Percentiles rank a stretch among this genome's conserved stretches.
phyloP scores from a whole-genome alignment of 2,888 invertebrate genomes.

The Philopedon plagiatum region DNA sequence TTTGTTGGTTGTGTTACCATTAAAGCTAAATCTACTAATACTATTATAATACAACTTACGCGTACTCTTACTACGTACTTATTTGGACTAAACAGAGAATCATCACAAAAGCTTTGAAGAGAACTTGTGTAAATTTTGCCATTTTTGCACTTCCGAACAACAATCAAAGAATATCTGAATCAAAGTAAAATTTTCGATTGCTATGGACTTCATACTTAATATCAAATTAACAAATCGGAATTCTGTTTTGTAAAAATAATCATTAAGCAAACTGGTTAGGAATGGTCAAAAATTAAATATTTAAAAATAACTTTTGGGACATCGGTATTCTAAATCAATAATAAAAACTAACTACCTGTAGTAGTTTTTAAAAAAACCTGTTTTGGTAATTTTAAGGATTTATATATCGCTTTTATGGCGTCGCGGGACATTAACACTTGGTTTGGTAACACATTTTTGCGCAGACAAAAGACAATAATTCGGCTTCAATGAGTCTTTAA shows the following conservation, averaged over 20 bases:
- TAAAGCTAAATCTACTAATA: too few relatives aligned
- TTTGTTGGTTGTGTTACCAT: too few relatives aligned
- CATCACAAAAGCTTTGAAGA: not conserved
- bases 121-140: not conserved
- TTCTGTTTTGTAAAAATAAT: not conserved
- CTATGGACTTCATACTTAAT: not conserved
- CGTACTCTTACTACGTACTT: not conserved
- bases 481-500: too few relatives aligned
- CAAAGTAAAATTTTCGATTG: not conserved
- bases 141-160: not conserved
- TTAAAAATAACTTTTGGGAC: not conserved
- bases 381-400: too few relatives aligned
- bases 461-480: too few relatives aligned
- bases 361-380: not conserved
- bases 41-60: not conserved
- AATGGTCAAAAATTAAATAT: slow-evolving; percentile 6
- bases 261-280: slow-evolving; percentile 6
- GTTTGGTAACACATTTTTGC: too few relatives aligned
- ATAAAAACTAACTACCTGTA: not conserved
- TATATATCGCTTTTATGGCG: too few relatives aligned
- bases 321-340: too few relatives aligned
- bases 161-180: slow-evolving; percentile 2
- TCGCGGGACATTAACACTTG: too few relatives aligned
- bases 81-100: not conserved
- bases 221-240: not conserved